These are phyloP conservation scores for Nothobranchius furzeri DNA, from an alignment of 2,113 vertebrate genomes.

Conservation along the genomic window DNA sequence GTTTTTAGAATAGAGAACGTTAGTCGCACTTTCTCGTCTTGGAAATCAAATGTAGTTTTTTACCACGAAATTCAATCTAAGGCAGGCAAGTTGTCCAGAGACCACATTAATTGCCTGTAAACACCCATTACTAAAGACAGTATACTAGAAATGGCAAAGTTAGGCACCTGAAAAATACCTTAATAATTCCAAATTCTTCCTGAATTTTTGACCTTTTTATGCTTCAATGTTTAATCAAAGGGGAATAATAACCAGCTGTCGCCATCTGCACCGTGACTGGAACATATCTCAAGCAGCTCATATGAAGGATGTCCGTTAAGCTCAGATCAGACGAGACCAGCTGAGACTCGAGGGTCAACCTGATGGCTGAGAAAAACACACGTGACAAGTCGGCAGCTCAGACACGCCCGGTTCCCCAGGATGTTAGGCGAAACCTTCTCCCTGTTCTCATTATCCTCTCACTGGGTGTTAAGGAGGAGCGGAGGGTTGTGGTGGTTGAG, in stretches of 20 bases:
- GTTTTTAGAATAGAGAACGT: too few relatives aligned
- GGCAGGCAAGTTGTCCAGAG: too few relatives aligned
- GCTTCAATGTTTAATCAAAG: neutral
- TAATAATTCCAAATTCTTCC: too few relatives aligned
- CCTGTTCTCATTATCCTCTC: conserved; percentile 69
- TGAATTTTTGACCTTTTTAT: too few relatives aligned
- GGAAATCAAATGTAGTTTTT: too few relatives aligned
- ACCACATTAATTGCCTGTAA: too few relatives aligned
- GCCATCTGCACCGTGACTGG: conserved; percentile 3
- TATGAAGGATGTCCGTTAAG: conserved; percentile 30
- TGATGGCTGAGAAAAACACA: conserved; percentile 34
- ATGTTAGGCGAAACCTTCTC: conserved; percentile 46
- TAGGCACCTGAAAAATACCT: too few relatives aligned
- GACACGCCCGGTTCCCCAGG: conserved; percentile 39
- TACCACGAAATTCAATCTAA: too few relatives aligned
- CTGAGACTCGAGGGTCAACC: conserved; percentile 34
- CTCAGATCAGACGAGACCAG: conserved; percentile 27
- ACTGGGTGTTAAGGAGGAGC: conserved; percentile 62
- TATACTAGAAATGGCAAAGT: too few relatives aligned
- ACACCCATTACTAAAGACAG: too few relatives aligned
- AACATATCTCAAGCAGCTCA: conserved; percentile 14
- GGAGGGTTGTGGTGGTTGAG: conserved; percentile 33
- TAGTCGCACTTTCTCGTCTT: too few relatives aligned
- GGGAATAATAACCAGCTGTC: neutral
- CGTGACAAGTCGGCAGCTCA: conserved; percentile 30